A percentile compares a stretch with the other conserved stretches of the same genome.
Evolutionary conservation across 2,797 vertebrate species (phyloP).

Genomic region (Muraenolepis orangiensis): DNA sequence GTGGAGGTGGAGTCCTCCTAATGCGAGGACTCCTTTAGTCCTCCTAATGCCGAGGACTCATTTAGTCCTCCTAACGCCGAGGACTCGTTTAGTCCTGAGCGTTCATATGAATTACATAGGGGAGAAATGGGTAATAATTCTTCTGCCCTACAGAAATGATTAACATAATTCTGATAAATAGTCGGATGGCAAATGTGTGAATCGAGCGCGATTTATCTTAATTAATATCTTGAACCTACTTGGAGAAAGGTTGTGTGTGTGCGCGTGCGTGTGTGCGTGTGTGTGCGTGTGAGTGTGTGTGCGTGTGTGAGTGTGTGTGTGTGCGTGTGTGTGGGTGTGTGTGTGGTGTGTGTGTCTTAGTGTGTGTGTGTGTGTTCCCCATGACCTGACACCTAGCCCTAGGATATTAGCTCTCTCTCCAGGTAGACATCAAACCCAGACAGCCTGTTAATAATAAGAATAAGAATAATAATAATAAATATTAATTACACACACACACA

Average conservation of each 20-base stretch:
- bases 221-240: conserved; percentile 99
- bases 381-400: conserved; percentile 64
- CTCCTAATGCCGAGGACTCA: too few species aligned
- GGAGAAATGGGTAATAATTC: conserved; percentile 99
- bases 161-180: conserved; percentile 99
- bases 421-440: conserved; percentile 74
- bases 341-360: neutral
- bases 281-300: neutral
- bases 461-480: too few species aligned
- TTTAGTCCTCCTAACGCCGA: too few species aligned
- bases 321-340: neutral
- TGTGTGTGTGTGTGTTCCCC: conserved; percentile 79
- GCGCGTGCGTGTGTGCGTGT: conserved; percentile 58
- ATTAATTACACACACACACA: conserved; percentile 40
- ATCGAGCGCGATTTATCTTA: conserved; percentile 99
- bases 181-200: conserved; percentile 98
- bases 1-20: too few species aligned
- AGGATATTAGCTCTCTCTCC: conserved; percentile 76
- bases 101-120: conserved; percentile 96
- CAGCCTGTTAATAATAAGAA: conserved; percentile 65
- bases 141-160: conserved; percentile 99
- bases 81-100: conserved; percentile 98
- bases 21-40: too few species aligned
- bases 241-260: conserved; percentile 89
- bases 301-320: neutral